These are phyloP conservation scores for Periphyllus acericola DNA, from an alignment of 2,888 invertebrate genomes.

Conservation along the genomic window DNA sequence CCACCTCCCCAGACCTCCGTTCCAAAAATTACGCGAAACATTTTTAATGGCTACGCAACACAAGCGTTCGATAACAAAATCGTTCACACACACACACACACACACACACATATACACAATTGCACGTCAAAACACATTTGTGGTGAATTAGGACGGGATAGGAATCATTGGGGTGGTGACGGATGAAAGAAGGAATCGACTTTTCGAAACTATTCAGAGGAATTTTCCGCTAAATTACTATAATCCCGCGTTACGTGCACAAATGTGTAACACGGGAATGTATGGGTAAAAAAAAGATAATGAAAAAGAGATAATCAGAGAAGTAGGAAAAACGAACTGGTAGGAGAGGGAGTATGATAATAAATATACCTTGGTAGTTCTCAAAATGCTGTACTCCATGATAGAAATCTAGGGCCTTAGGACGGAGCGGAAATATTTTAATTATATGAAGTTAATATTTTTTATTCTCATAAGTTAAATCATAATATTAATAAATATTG, in stretches of 20 bases:
- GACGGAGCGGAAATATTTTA: too few relatives aligned
- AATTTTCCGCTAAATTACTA: neutral
- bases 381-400: too few relatives aligned
- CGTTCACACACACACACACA: neutral
- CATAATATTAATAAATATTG: too few relatives aligned
- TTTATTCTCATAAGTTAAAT: too few relatives aligned
- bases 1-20: neutral
- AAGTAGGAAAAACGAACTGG: too few relatives aligned
- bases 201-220: neutral
- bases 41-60: constrained; percentile 7
- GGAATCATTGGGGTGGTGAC: neutral
- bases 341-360: too few relatives aligned
- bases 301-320: too few relatives aligned
- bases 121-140: neutral
- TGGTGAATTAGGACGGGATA: neutral
- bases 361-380: too few relatives aligned
- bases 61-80: too few relatives aligned
- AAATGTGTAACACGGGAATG: neutral
- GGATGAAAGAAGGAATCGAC: neutral
- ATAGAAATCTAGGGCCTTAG: too few relatives aligned
- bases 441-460: too few relatives aligned
- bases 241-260: neutral
- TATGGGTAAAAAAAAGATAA: too few relatives aligned
- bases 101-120: neutral
- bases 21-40: constrained; percentile 40